Evolutionary conservation across 1,140 invertebrate genomes (phyloP), one percentile per base, ranked within the genome.

Genomic region (Drosophila oshimai): DNA sequence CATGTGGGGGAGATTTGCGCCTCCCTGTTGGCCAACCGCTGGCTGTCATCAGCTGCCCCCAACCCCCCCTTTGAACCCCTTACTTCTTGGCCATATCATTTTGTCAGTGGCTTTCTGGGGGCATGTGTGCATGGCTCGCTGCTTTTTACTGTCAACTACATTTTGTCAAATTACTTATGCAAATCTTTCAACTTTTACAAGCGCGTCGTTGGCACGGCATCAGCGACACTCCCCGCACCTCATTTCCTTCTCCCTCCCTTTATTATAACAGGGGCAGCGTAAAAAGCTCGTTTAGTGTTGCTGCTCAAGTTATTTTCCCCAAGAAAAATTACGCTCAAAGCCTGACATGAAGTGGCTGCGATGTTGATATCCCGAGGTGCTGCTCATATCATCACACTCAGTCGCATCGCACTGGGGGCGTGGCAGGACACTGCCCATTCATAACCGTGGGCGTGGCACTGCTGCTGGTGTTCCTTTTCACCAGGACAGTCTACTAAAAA

Each of bases 171-270:
- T 87, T 87, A 87, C 81, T 87, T 87, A 87, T 87, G 81, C 81
- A 87, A 87, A 87, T 87, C 81, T 88, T 87, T 87, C 77, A 87
- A 88, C 81, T 87, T 87, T 81, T 88, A 87, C 83, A 87, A 88
- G 73, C 81, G 77, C 76, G 72, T 81, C 68, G 72, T 77, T 87
- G 81, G 75, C 75, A 87, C 58, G 70, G 58, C 71, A 74, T 74
- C 71, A 74, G 70, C 45, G 39, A 34, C 39, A 28, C 45, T 10
- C 13, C 54, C 31, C 13, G 13, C 26, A 15, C 28, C 36, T 5
- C 7, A 0, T 10, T 6, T 12, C 46, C 6, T 13, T 5, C 7
- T 5, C 7, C 28, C 41, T 20, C 12, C 22, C 9, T 42, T 49
- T 55, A 44, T 37, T 70, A 26, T 60, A 22, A 18, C 45, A 46